A percentile compares a stretch with the other conserved stretches of the same genome.
Conservation (phyloP, 2,113 vertebrate genomes). For the Tenrec ecaudatus region DNA sequence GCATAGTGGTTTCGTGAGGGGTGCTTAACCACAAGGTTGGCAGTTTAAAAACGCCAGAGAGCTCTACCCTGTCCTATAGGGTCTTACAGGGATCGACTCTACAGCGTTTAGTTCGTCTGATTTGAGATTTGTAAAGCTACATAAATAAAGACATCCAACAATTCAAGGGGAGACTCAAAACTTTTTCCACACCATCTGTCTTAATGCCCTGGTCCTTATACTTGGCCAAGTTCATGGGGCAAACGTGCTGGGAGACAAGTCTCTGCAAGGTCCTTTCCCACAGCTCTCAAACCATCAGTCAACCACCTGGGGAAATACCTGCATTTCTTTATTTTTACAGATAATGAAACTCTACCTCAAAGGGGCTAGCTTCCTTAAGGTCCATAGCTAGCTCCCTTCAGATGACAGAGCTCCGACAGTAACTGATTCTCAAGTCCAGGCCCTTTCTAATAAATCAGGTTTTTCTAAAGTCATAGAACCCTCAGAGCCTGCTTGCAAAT, state of each 20-base stretch:
- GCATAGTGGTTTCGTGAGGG: no score
- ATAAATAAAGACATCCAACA: slow-evolving; percentile 40
- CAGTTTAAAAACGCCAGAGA: no score
- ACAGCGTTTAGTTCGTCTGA: no score
- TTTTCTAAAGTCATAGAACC: background rate
- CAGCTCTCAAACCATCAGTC: background rate
- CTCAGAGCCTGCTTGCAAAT: slow-evolving; percentile 10
- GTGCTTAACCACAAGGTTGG: no score
- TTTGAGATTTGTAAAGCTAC: background rate
- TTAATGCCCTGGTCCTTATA: background rate
- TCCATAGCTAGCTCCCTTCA: background rate
- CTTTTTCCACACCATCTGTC: slow-evolving; percentile 41
- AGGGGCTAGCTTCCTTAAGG: background rate
- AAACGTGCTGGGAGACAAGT: background rate
- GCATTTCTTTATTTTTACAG: background rate
- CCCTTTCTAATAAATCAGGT: background rate
- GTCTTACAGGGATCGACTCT: no score
- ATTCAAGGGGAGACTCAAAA: background rate
- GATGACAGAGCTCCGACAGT: background rate
- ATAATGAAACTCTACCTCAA: slow-evolving; percentile 8
- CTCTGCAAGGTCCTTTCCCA: slow-evolving; percentile 17
- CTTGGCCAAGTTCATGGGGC: background rate
- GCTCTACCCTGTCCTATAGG: no score
- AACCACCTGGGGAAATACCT: background rate
- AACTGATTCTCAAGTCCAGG: background rate